Evolutionary conservation across 2,113 vertebrate genomes (phyloP).

Genomic region (Scatophagus argus): DNA sequence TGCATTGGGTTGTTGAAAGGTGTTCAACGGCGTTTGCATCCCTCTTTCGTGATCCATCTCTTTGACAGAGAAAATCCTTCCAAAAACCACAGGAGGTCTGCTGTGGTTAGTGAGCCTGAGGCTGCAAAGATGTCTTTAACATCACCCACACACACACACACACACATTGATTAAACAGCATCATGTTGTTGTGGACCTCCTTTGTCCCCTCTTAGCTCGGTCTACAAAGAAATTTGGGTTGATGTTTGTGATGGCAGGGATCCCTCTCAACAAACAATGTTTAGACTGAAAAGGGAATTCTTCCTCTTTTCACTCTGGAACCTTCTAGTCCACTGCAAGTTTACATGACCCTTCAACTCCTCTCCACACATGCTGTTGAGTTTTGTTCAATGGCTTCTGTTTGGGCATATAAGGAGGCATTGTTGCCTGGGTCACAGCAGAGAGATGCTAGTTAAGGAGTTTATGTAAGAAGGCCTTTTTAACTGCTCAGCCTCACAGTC

Average conservation of each 20-base stretch:
- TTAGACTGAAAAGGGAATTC: constrained; percentile 74
- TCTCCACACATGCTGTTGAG: constrained; percentile 76
- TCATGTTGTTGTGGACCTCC: constrained; percentile 59
- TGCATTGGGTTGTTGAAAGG: constrained; percentile 26
- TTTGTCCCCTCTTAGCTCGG: constrained; percentile 70
- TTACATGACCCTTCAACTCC: constrained; percentile 85
- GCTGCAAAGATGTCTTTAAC: constrained; percentile 56
- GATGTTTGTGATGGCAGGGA: constrained; percentile 79
- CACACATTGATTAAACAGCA: constrained; percentile 46
- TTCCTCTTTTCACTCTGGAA: constrained; percentile 76
- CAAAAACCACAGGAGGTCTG: constrained; percentile 57
- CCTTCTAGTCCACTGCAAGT: constrained; percentile 75
- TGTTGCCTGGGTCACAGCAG: constrained; percentile 75
- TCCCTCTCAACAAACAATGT: constrained; percentile 74
- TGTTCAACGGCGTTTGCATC: constrained; percentile 49
- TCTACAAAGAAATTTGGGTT: constrained; percentile 67
- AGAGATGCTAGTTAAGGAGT: constrained; percentile 74
- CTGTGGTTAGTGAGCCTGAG: constrained; percentile 40
- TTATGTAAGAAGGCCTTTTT: constrained; percentile 73
- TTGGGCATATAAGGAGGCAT: constrained; percentile 73
- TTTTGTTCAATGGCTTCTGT: constrained; percentile 75
- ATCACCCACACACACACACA: constrained; percentile 34
- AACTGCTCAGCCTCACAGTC: constrained; percentile 51
- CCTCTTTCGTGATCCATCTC: constrained; percentile 35
- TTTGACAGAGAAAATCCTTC: constrained; percentile 56